Base-by-base conservation (phyloP, 2,113 vertebrate genomes). In the Cryptotis parvus region DNA sequence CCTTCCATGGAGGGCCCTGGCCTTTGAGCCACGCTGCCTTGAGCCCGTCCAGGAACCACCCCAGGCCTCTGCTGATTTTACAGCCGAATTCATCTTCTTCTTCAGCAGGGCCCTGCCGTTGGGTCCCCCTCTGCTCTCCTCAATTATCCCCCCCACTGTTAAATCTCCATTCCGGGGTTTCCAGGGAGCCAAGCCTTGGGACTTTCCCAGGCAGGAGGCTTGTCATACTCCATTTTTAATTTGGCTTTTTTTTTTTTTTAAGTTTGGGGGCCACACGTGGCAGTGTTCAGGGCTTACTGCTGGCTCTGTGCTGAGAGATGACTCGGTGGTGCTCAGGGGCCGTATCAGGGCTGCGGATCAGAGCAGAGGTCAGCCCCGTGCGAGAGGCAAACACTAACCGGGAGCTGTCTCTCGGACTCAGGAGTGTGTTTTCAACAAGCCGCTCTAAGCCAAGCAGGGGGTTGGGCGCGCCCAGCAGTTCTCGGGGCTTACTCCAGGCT, bases 91-190 rank as follows among this genome's bases (percentile, higher is more conserved):
- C 20, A 24, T 0, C 75, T 29, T 83, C 65, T 45, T 37, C 45
- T 6, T 35, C 33, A 9, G 8, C 1, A 0, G 4, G 29, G n/a
- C 39, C 52, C 55, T 39, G 55, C 35, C 16, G 3, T 0, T 0
- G 35, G 6, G 31, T 10, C 49, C 61, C 75, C 22, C 45, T 49
- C 41, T 7, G 4, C 9, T 15, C 39, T 69, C n/a, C 26, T 3
- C 41, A 9, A 0, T 8, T 33, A 84, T n/a, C 70, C 41, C 33
- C 33, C 35, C 41, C 0, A 0, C 31, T 58, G 81, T 69, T 29
- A 31, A 5, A 41, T 61, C 70, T 83, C 41, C 24, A 5, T 63
- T 76, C 84, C 3, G 29, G 78, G 16, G 20, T 77, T 58, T 68
- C 45, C 66, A 20, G n/a, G 16, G 55, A 89, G 37, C 16, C 8